Conservation (phyloP, 2,797 vertebrate genomes). For the Rhynchonycteris naso region DNA sequence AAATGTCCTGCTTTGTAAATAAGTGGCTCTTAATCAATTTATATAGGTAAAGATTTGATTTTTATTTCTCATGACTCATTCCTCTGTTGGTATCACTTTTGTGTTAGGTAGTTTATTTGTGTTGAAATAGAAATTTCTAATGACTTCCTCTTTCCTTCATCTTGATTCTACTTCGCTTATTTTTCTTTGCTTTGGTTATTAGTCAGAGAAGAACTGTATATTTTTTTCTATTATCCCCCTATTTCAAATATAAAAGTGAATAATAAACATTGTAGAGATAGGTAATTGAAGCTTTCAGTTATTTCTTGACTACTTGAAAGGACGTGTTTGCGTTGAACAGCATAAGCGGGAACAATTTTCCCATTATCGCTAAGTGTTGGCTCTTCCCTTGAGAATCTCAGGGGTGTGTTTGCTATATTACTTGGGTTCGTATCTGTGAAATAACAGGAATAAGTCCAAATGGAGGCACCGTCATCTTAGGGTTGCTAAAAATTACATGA, state of each 20-base stretch:
- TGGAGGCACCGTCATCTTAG: background rate
- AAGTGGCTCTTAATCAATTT: background rate
- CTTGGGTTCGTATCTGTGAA: background rate
- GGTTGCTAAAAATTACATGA: background rate
- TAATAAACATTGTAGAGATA: background rate
- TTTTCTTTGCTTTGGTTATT: background rate
- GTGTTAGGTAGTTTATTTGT: background rate
- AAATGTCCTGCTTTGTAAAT: conserved; percentile 39
- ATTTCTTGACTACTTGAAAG: background rate
- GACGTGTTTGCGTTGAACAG: background rate
- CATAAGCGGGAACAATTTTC: fast-evolving
- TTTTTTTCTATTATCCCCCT: background rate
- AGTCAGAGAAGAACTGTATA: background rate
- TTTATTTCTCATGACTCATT: background rate
- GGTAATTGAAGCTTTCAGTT: conserved; percentile 6
- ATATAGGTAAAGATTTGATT: conserved; percentile 7
- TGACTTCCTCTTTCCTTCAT: background rate
- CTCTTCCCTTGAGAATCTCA: background rate
- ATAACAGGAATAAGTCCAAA: background rate
- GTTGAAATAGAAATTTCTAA: background rate
- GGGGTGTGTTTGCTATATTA: background rate
- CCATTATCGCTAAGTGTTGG: background rate
- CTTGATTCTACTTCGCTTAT: conserved; percentile 35
- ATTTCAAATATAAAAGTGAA: conserved; percentile 3
- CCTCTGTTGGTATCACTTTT: background rate